A percentile compares a stretch with the other conserved stretches of the same genome.
Conservation (phyloP, 2,888 invertebrate genomes). For the Eugnorisma glareosa region DNA sequence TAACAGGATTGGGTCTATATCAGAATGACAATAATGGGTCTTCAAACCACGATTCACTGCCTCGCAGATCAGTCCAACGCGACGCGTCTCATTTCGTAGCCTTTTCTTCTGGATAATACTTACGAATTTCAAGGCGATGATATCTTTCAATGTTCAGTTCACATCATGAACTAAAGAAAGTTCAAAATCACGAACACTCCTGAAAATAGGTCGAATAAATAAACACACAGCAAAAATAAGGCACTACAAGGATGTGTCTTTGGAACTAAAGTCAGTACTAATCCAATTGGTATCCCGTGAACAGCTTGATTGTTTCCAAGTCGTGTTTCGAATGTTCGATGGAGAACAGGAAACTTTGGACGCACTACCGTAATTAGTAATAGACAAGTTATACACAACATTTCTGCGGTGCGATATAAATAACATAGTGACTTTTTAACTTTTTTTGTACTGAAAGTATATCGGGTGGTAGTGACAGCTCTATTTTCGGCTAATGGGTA, state of each 20-base stretch:
- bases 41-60: not conserved
- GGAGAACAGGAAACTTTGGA: slow-evolving; percentile 66
- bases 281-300: slow-evolving; percentile 79
- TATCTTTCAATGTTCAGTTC: not conserved
- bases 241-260: slow-evolving; percentile 68
- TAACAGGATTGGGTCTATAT: not conserved
- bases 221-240: slow-evolving; percentile 43
- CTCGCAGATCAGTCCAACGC: not conserved
- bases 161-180: not conserved
- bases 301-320: slow-evolving; percentile 84
- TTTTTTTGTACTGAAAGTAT: slow-evolving; percentile 10
- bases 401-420: slow-evolving; percentile 41
- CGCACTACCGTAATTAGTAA: slow-evolving; percentile 72
- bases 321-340: slow-evolving; percentile 82
- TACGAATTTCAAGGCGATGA: not conserved
- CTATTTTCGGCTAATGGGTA: slow-evolving; percentile 3
- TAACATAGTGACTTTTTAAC: slow-evolving; percentile 43
- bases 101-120: not conserved
- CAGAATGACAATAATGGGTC: slow-evolving; percentile 1
- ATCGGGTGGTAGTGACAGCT: not conserved
- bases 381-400: slow-evolving; percentile 64
- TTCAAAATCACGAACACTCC: slow-evolving; percentile 1
- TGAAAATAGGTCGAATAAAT: slow-evolving; percentile 28
- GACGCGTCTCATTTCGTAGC: not conserved
- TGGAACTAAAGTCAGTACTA: slow-evolving; percentile 74